phyloP scores from a whole-genome alignment of 2,797 vertebrate genomes.

The Neosilurus mollespiculum region DNA sequence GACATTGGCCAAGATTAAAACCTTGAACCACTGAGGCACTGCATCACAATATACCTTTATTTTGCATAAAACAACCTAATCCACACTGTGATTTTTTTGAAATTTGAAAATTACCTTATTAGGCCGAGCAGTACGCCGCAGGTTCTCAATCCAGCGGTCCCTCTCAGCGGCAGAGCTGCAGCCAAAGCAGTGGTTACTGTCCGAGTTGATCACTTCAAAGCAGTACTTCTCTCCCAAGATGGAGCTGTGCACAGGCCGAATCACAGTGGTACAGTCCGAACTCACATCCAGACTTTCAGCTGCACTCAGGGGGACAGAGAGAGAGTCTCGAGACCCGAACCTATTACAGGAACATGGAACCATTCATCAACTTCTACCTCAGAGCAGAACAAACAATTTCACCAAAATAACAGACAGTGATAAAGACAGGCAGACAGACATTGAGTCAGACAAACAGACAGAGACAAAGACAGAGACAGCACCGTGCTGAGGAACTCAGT shows the following conservation, averaged over 20 bases:
- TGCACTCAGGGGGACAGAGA: slow-evolving; percentile 70
- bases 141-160: slow-evolving; percentile 90
- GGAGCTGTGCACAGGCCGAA: slow-evolving; percentile 89
- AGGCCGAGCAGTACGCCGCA: slow-evolving; percentile 83
- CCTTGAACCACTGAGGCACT: too few species aligned
- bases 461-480: background rate
- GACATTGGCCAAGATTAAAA: too few species aligned
- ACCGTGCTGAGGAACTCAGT: slow-evolving; percentile 66
- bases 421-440: background rate
- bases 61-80: background rate
- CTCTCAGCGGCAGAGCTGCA: slow-evolving; percentile 85
- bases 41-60: background rate
- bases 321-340: slow-evolving; percentile 81
- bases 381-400: too few species aligned
- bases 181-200: slow-evolving; percentile 87
- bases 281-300: slow-evolving; percentile 81
- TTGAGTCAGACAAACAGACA: background rate
- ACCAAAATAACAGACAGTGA: background rate
- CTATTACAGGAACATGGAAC: slow-evolving; percentile 53
- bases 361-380: background rate
- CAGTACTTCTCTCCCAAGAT: slow-evolving; percentile 89
- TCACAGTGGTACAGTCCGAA: slow-evolving; percentile 77
- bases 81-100: background rate
- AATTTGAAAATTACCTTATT: slow-evolving; percentile 75
- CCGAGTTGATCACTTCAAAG: slow-evolving; percentile 88